Percentiles rank a stretch among this genome's conserved stretches.
phyloP scores from a whole-genome alignment of 2,888 invertebrate species.

The Trichopria drosophilae region DNA sequence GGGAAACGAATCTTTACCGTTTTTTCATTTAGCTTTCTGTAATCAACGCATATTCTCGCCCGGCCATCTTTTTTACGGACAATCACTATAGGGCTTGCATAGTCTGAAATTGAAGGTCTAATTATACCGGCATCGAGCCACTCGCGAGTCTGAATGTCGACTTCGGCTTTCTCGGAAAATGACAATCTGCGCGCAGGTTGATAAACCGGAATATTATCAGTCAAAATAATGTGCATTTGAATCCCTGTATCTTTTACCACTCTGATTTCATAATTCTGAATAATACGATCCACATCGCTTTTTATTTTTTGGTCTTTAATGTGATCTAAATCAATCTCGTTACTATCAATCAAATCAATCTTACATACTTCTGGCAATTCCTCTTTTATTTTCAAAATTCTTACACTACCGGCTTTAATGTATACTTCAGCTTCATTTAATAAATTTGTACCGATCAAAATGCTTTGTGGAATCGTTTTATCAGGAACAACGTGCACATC shows the following conservation, averaged over 20 bases:
- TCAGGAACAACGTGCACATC: conserved; percentile 1
- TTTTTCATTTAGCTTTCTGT: conserved; percentile 4
- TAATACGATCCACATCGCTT: background rate
- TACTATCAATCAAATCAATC: conserved; percentile 1
- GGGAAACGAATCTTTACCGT: conserved; percentile 31
- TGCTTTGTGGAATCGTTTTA: background rate
- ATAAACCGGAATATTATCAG: background rate
- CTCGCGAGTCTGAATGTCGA: conserved; percentile 5
- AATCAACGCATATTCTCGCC: conserved; percentile 29
- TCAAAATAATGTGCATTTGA: conserved; percentile 8
- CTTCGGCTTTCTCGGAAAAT: background rate
- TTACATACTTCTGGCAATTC: conserved; percentile 5
- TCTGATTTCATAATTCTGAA: conserved; percentile 9
- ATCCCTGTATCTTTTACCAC: background rate
- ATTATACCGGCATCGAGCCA: conserved; percentile 12
- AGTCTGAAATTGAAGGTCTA: conserved; percentile 7
- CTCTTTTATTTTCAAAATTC: background rate
- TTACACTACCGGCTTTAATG: too few relatives aligned
- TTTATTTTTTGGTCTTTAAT: background rate
- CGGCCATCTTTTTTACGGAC: conserved; percentile 32
- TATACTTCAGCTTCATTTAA: background rate
- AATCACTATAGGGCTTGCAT: conserved; percentile 8
- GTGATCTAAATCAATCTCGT: background rate
- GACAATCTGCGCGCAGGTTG: conserved; percentile 9
- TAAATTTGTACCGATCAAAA: conserved; percentile 2